Conservation (phyloP, 1,140 invertebrate species). For the Zaprionus lachaisei region DNA sequence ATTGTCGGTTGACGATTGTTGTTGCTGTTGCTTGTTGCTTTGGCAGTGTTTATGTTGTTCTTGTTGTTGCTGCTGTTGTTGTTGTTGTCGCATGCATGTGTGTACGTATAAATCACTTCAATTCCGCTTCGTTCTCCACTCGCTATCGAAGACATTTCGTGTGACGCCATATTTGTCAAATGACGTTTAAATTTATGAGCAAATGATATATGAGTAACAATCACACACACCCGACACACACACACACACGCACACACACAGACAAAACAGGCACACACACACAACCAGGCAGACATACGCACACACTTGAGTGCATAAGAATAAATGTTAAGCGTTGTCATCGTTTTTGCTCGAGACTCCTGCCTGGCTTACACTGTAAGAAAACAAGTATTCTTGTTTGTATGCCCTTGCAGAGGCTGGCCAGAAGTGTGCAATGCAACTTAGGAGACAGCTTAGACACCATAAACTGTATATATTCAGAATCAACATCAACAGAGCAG, state of each 20-base stretch:
- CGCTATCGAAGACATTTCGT: conserved; percentile 59
- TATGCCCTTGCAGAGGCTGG: no score
- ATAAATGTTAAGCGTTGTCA: conserved; percentile 18
- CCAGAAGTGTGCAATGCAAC: no score
- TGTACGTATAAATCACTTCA: conserved; percentile 51
- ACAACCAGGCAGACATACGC: background rate
- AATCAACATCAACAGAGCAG: no score
- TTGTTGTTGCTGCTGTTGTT: conserved; percentile 11
- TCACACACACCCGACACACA: conserved; percentile 9
- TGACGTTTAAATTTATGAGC: conserved; percentile 70
- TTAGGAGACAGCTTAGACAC: no score
- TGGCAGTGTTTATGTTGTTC: background rate
- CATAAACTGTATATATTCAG: no score
- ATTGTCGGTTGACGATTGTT: background rate
- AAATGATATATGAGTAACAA: conserved; percentile 53
- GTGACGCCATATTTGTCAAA: conserved; percentile 69
- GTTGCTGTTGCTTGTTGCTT: background rate
- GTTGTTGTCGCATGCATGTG: conserved; percentile 1
- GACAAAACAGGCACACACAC: background rate
- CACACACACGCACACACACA: background rate
- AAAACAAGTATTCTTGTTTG: background rate
- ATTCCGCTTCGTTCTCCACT: conserved; percentile 42
- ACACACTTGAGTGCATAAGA: conserved; percentile 18
- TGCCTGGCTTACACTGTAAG: background rate
- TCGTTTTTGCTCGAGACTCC: background rate